Conservation (phyloP, 2,888 invertebrate genomes). For the Gnatocerus cornutus region DNA sequence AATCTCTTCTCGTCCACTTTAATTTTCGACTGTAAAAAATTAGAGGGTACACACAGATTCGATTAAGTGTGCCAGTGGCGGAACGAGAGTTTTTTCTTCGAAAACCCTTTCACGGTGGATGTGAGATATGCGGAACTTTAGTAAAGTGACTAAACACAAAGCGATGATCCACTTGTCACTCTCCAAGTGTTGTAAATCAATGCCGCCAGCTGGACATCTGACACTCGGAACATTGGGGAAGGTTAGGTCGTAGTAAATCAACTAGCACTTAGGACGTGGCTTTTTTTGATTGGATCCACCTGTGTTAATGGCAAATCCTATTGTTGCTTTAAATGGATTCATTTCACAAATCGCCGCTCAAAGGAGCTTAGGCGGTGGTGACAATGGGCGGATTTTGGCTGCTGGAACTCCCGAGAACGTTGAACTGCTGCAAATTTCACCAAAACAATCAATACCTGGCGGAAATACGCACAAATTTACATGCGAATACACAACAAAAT, state of each 20-base stretch:
- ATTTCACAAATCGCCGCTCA: slow-evolving; percentile 13
- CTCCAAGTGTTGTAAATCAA: slow-evolving; percentile 56
- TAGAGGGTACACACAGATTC: slow-evolving; percentile 10
- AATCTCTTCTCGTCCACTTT: slow-evolving; percentile 16
- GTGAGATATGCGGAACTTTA: slow-evolving; percentile 33
- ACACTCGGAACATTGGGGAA: slow-evolving; percentile 59
- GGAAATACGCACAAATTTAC: too few species aligned
- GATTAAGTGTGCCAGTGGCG: slow-evolving; percentile 7
- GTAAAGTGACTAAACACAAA: slow-evolving; percentile 28
- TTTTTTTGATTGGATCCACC: slow-evolving; percentile 29
- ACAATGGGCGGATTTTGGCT: slow-evolving; percentile 2
- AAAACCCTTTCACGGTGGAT: slow-evolving; percentile 30
- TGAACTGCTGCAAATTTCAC: neutral
- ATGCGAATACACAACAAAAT: too few species aligned
- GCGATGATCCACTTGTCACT: slow-evolving; percentile 57
- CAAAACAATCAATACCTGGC: too few species aligned
- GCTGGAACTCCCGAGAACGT: neutral
- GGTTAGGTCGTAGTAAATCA: slow-evolving; percentile 57
- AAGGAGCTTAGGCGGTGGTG: slow-evolving; percentile 2
- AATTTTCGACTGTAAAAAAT: slow-evolving; percentile 32
- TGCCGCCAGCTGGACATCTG: slow-evolving; percentile 56
- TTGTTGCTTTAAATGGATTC: slow-evolving; percentile 33
- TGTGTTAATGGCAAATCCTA: slow-evolving; percentile 32
- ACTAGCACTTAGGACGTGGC: slow-evolving; percentile 30
- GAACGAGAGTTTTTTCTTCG: neutral